Evolutionary conservation across 2,797 vertebrate species (phyloP).

Genomic region (Spinibarbus caldwelli): DNA sequence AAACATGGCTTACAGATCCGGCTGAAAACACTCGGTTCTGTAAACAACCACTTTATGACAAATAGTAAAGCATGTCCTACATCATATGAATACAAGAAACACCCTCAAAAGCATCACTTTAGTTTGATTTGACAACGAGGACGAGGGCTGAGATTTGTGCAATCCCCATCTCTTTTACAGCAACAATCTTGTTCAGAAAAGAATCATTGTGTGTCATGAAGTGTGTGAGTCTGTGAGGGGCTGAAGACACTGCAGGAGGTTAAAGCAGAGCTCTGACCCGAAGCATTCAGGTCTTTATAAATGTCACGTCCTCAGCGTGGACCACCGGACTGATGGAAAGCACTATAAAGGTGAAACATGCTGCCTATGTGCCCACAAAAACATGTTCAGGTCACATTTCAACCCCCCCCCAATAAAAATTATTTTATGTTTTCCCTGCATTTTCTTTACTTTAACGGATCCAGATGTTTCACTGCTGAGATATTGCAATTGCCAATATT

Average conservation of each 20-base stretch:
- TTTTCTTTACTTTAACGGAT: neutral
- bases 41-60: slow-evolving; percentile 40
- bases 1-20: slow-evolving; percentile 38
- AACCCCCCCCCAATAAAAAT: no score
- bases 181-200: slow-evolving; percentile 7
- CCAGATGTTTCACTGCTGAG: neutral
- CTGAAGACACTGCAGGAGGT: neutral
- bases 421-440: neutral
- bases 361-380: slow-evolving; percentile 10
- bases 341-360: slow-evolving; percentile 56
- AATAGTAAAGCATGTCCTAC: slow-evolving; percentile 40
- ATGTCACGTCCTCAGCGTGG: slow-evolving; percentile 27
- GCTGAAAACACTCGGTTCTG: slow-evolving; percentile 46
- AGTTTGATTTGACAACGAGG: neutral
- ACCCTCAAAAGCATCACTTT: neutral
- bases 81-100: slow-evolving; percentile 7
- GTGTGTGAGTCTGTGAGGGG: slow-evolving; percentile 8
- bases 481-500: neutral
- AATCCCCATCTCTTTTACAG: slow-evolving; percentile 12
- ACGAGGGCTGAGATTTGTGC: neutral
- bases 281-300: slow-evolving; percentile 42
- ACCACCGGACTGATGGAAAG: slow-evolving; percentile 36
- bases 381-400: neutral
- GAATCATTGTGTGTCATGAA: neutral
- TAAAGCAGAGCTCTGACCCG: slow-evolving; percentile 38